A percentile compares a stretch with the other conserved stretches of the same genome.
Conservation (phyloP, 2,888 invertebrate species). For the Macroteleia sp. region DNA sequence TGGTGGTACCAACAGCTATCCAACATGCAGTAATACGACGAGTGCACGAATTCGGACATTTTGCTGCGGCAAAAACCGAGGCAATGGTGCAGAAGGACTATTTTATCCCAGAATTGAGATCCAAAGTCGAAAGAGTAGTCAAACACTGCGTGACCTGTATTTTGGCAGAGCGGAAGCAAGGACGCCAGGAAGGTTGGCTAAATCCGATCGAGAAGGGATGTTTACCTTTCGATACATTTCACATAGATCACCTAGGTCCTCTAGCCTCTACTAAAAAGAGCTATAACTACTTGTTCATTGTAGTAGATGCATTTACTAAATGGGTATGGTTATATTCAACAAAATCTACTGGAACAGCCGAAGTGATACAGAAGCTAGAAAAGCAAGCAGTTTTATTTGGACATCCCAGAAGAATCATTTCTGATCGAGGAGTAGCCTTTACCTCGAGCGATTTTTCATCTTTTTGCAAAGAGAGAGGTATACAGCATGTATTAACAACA, state of each 20-base stretch:
- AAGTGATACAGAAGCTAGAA: conserved; percentile 65
- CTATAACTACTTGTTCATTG: conserved; percentile 27
- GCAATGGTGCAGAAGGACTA: conserved; percentile 13
- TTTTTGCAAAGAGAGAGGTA: conserved; percentile 13
- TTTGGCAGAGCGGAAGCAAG: conserved; percentile 58
- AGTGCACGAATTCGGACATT: conserved; percentile 3
- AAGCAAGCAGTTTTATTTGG: conserved; percentile 65
- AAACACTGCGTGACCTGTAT: conserved; percentile 67
- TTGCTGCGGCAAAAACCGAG: background rate
- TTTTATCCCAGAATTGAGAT: conserved; percentile 18
- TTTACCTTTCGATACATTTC: conserved; percentile 52
- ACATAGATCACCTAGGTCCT: conserved; percentile 68
- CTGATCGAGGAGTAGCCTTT: conserved; percentile 64
- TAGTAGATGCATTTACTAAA: conserved; percentile 26
- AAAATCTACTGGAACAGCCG: conserved; percentile 62
- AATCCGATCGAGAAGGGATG: conserved; percentile 71
- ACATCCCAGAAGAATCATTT: conserved; percentile 48
- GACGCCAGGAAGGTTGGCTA: conserved; percentile 58
- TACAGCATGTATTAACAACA: conserved; percentile 14
- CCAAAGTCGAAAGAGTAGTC: conserved; percentile 20
- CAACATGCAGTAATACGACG: background rate
- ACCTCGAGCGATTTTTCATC: conserved; percentile 24
- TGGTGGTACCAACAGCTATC: background rate
- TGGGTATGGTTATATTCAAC: conserved; percentile 32
- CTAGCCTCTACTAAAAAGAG: conserved; percentile 69